Evolutionary conservation across 37 sponge, comb jelly and placozoan species (phyloP), one percentile per base, ranked within the genome.

Genomic region (Beroe forskalii): DNA sequence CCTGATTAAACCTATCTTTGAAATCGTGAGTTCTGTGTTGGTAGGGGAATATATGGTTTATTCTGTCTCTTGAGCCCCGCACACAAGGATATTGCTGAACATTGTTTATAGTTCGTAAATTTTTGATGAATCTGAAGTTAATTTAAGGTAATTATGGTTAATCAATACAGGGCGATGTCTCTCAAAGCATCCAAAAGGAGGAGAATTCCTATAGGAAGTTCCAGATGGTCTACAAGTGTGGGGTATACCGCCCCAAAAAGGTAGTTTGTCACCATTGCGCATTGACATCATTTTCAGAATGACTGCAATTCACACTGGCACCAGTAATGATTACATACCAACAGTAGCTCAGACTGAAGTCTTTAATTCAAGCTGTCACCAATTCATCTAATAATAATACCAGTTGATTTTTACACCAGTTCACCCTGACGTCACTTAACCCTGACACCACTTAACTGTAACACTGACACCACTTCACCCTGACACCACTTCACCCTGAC

Each of bases 191-290:
- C 12, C 6, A 12, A 12, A 64, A 23, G 30, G 25, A 22, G 4
- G 31, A 30, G 17, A 27, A 64, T 20, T 22, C 30, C 3, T 64
- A 64, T 23, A 64, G 14, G 31, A 64, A 20, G 66, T 4, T 64
- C 4, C 66, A 64, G 66, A 64, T 64, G 31, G 66, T 64, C 24
- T 64, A 64, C 66, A 64, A 64, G 31, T 64, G 66, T 27, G 66
- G 66, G 24, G 66, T 64, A 27, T 64, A 64, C 17, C 4, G 4
- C 3, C 66, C 66, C 66, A 20, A 64, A 3, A 3, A 64, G 66
- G 66, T 22, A 17, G 12, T 17, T 48, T 48, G 55, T 17, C 55
- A 48, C 55, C 55, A 48, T 17, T 12, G 6, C 55, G 6, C 12
- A 6, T 48, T 48, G 55, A 48, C 55, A 48, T 12, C 55, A 48